phyloP scores from a whole-genome alignment of 1,140 invertebrate genomes.

The Liolophura sinensis region DNA sequence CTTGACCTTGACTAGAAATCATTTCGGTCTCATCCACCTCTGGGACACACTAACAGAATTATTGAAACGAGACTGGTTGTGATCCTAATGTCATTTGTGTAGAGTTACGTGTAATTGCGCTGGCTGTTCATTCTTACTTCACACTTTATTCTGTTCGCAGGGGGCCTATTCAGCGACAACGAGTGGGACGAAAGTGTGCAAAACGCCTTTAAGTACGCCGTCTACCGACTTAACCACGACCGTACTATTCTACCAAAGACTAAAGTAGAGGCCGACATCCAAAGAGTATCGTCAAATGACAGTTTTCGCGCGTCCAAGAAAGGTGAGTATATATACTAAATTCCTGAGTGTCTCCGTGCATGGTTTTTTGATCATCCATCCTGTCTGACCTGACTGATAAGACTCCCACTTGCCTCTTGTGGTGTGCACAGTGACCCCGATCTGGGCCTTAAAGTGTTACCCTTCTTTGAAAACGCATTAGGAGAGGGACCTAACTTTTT shows the following conservation, averaged over 20 bases:
- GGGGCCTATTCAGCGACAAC: constrained; percentile 43
- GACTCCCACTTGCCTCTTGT: too few species aligned
- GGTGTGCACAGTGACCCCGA: too few species aligned
- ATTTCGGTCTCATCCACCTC: too few species aligned
- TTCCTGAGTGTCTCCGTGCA: neutral
- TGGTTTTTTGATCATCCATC: neutral
- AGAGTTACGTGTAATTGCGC: too few species aligned
- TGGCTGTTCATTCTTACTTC: neutral
- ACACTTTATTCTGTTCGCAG: constrained; percentile 22
- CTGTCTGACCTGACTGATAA: neutral
- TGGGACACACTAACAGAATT: too few species aligned
- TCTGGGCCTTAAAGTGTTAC: too few species aligned
- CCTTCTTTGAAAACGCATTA: too few species aligned
- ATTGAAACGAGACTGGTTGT: too few species aligned
- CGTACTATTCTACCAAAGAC: constrained; percentile 29
- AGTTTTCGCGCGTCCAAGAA: constrained; percentile 42
- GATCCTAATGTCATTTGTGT: too few species aligned
- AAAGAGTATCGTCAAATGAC: constrained; percentile 33
- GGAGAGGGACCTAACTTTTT: too few species aligned
- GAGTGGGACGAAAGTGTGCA: constrained; percentile 37
- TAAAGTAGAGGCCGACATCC: constrained; percentile 36
- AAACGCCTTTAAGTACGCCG: constrained; percentile 44
- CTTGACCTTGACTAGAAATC: too few species aligned
- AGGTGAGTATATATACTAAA: constrained; percentile 28
- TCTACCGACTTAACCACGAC: constrained; percentile 47